These are phyloP conservation scores for Trissolcus japonicus DNA, from an alignment of 2,888 invertebrate species.

Conservation along the genomic window DNA sequence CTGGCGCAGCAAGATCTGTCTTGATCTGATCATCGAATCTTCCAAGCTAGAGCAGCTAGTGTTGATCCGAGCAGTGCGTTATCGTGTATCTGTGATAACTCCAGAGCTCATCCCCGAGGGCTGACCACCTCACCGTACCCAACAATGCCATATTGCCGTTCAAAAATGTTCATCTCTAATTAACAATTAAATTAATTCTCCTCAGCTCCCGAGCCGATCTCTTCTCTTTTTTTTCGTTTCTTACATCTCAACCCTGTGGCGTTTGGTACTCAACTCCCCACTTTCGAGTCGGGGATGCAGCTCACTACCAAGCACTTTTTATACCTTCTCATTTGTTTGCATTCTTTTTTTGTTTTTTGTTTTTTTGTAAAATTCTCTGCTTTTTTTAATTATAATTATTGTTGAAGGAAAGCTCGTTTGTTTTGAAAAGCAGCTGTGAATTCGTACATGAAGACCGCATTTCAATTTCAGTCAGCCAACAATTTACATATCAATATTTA, in stretches of 20 bases:
- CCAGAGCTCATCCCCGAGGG: conserved; percentile 57
- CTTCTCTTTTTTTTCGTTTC: conserved; percentile 20
- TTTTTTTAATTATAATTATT: conserved; percentile 7
- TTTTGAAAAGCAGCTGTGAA: conserved; percentile 23
- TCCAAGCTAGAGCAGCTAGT: conserved; percentile 13
- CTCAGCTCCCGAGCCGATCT: conserved; percentile 40
- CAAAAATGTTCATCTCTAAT: conserved; percentile 11
- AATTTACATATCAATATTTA: conserved; percentile 46
- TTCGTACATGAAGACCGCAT: conserved; percentile 49
- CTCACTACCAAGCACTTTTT: conserved; percentile 22
- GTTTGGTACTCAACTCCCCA: conserved; percentile 49
- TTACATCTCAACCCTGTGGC: conserved; percentile 16
- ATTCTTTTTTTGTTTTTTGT: conserved; percentile 11
- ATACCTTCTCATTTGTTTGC: background rate
- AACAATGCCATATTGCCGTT: conserved; percentile 54
- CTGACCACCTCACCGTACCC: conserved; percentile 49
- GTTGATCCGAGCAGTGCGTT: conserved; percentile 57
- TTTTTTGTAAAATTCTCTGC: conserved; percentile 3
- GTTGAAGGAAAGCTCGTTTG: conserved; percentile 9
- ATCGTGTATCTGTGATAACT: conserved; percentile 60
- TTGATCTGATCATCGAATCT: conserved; percentile 50
- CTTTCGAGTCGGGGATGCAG: conserved; percentile 40
- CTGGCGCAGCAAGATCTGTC: conserved; percentile 30
- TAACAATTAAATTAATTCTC: conserved; percentile 3
- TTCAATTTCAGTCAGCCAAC: conserved; percentile 36